A percentile compares a stretch with the other conserved stretches of the same genome.
Evolutionary conservation across 2,113 vertebrate genomes (phyloP).

Genomic region (Isichthys henryi): DNA sequence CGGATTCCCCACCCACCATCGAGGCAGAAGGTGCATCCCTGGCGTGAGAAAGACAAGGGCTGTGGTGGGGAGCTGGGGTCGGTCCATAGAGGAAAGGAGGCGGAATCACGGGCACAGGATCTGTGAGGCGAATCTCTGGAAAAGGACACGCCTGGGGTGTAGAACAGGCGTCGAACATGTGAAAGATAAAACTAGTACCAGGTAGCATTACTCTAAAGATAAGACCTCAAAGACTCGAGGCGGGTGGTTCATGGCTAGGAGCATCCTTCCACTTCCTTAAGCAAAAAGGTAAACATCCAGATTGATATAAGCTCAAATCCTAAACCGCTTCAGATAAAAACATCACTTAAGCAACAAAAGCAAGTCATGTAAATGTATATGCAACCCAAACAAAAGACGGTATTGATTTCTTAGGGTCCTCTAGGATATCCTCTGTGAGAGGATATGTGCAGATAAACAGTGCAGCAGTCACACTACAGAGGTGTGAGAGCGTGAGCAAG

Average conservation of each 20-base stretch:
- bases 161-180: not conserved
- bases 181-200: not conserved
- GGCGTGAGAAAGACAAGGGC: not conserved
- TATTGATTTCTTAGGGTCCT: constrained; percentile 1
- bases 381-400: not conserved
- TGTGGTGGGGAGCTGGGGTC: not conserved
- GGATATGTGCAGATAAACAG: not conserved
- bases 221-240: not conserved
- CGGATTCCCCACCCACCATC: not conserved
- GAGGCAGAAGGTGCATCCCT: not conserved
- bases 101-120: not conserved
- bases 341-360: not conserved
- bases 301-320: not conserved
- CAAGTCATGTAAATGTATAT: not conserved
- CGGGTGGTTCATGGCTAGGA: not conserved
- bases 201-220: not conserved
- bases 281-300: not conserved
- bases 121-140: not conserved
- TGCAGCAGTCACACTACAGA: not conserved
- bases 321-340: not conserved
- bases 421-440: not conserved
- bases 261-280: not conserved
- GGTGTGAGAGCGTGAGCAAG: not conserved
- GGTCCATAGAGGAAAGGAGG: not conserved
- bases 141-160: not conserved